Percentiles rank a stretch among this genome's conserved stretches.
Conservation (phyloP, 2,797 vertebrate species). For the Poecilia picta region DNA sequence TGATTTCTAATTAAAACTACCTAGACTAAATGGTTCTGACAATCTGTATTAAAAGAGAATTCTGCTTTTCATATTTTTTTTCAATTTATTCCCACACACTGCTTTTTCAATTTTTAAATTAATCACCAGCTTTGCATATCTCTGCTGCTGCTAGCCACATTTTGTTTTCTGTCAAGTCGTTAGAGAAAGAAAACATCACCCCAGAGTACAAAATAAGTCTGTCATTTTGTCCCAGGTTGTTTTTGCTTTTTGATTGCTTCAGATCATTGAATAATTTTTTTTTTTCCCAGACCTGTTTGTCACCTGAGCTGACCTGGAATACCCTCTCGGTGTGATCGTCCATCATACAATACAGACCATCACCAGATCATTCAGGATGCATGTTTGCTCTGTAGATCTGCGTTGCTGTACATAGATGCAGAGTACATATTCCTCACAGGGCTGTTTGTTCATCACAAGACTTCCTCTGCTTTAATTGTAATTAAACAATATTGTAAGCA, state of each 20-base stretch:
- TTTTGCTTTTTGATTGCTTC: neutral
- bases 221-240: neutral
- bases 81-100: neutral
- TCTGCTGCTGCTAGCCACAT: neutral
- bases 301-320: neutral
- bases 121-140: neutral
- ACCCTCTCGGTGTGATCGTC: neutral
- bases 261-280: neutral
- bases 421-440: neutral
- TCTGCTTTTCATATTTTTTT: neutral
- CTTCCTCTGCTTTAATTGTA: neutral
- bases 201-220: neutral
- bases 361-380: neutral
- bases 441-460: neutral
- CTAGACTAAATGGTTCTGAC: neutral
- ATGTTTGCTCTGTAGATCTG: neutral
- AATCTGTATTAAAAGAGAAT: neutral
- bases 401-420: too few relatives aligned
- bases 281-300: neutral
- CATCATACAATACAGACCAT: neutral
- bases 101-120: neutral
- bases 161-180: neutral
- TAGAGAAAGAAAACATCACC: neutral
- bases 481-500: neutral
- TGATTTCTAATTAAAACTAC: neutral